phyloP scores from a whole-genome alignment of 2,888 invertebrate species.

The Erebia aethiops region DNA sequence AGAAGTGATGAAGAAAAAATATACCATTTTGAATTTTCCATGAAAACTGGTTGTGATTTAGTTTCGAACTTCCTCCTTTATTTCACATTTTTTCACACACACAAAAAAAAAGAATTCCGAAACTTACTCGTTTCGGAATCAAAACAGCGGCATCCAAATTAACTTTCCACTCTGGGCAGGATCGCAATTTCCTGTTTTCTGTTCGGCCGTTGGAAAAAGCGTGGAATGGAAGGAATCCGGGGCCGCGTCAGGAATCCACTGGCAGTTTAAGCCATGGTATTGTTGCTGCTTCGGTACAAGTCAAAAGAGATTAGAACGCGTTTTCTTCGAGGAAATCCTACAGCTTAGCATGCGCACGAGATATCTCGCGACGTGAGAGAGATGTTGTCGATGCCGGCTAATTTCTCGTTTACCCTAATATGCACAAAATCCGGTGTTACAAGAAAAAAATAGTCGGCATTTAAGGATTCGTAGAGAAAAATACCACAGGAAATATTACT shows the following conservation, averaged over 20 bases:
- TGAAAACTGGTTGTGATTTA: too few species aligned
- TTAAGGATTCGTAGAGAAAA: too few species aligned
- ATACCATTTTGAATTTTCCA: too few species aligned
- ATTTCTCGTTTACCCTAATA: too few species aligned
- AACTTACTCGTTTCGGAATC: conserved; percentile 19
- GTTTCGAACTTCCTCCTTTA: background rate
- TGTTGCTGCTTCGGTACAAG: conserved; percentile 45
- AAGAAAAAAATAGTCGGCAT: too few species aligned
- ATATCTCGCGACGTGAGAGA: too few species aligned
- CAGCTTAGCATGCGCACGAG: too few species aligned
- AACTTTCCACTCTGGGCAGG: conserved; percentile 35
- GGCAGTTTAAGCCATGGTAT: conserved; percentile 58
- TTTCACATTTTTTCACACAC: background rate
- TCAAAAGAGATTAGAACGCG: conserved; percentile 21
- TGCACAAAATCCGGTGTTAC: too few species aligned
- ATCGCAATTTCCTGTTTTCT: conserved; percentile 55
- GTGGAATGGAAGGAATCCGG: conserved; percentile 38
- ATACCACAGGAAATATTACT: too few species aligned
- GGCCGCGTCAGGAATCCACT: conserved; percentile 58
- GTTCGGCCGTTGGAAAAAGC: conserved; percentile 43
- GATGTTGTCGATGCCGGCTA: too few species aligned
- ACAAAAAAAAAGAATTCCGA: background rate
- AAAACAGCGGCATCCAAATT: conserved; percentile 39
- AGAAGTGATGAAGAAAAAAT: too few species aligned
- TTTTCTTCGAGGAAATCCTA: background rate